Percentiles rank a stretch among this genome's conserved stretches.
Evolutionary conservation across 2,797 vertebrate genomes (phyloP).

Genomic region (Coregonus sp.): DNA sequence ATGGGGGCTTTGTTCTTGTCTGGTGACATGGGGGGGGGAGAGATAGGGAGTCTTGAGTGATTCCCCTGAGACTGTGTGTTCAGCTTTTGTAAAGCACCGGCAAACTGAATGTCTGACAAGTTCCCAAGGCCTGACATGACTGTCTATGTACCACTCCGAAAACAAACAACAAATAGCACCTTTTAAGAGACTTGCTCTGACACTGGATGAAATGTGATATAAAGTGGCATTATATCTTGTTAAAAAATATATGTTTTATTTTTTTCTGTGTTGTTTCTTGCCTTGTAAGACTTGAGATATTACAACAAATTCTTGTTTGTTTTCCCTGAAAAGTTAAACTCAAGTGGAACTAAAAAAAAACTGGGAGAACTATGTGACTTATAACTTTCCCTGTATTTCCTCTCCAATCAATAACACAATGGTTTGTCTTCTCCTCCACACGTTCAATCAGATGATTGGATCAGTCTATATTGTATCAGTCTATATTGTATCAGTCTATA

Average conservation of each 20-base stretch:
- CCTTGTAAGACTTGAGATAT: conserved; percentile 33
- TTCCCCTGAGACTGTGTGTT: conserved; percentile 69
- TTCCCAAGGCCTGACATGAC: conserved; percentile 73
- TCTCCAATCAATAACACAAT: neutral
- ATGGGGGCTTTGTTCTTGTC: conserved; percentile 78
- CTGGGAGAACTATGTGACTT: conserved; percentile 19
- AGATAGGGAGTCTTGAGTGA: conserved; percentile 52
- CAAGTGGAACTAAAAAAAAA: conserved; percentile 50
- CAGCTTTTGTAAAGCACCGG: conserved; percentile 74
- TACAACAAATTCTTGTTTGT: conserved; percentile 31
- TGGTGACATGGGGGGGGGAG: conserved; percentile 70
- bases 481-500: too few species aligned
- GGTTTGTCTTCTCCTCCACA: neutral
- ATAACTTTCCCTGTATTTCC: conserved; percentile 34
- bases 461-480: too few species aligned
- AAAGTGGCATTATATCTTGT: conserved; percentile 67
- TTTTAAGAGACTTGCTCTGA: conserved; percentile 54
- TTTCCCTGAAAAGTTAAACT: conserved; percentile 14
- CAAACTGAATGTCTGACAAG: conserved; percentile 77
- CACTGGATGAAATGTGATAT: conserved; percentile 64
- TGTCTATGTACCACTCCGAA: conserved; percentile 59
- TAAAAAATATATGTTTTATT: conserved; percentile 61
- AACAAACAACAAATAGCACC: conserved; percentile 70
- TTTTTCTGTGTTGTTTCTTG: conserved; percentile 36
- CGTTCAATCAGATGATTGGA: neutral